Evolutionary conservation across 2,113 vertebrate species (phyloP).

Genomic region (Struthidea cinerea): DNA sequence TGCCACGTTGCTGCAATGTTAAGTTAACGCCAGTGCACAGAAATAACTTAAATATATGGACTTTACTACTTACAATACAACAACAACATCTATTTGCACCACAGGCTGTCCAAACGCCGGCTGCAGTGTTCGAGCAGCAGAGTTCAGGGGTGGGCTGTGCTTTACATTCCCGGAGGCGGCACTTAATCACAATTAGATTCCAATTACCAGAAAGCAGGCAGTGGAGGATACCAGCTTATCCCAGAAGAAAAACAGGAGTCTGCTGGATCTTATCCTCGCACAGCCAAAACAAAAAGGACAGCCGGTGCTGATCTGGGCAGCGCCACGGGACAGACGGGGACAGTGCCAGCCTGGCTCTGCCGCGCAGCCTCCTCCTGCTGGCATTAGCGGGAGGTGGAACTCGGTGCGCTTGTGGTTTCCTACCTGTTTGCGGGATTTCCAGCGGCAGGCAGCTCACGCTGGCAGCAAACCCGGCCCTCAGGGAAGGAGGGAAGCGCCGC

Average conservation of each 20-base stretch:
- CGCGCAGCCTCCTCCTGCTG: background rate
- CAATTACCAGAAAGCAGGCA: background rate
- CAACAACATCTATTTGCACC: background rate
- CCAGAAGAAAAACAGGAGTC: background rate
- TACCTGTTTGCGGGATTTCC: background rate
- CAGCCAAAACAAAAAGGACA: constrained; percentile 43
- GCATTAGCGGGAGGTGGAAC: background rate
- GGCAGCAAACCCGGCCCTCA: background rate
- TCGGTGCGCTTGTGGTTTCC: background rate
- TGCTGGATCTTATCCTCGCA: background rate
- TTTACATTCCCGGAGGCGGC: background rate
- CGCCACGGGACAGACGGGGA: background rate
- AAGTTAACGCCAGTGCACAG: background rate
- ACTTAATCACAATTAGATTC: background rate
- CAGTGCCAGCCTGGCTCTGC: background rate
- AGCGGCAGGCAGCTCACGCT: background rate
- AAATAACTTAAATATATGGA: background rate
- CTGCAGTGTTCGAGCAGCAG: background rate
- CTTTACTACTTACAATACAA: background rate
- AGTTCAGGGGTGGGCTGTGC: background rate
- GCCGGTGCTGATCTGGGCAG: background rate
- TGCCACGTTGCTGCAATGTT: background rate
- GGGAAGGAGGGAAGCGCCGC: background rate
- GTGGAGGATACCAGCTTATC: background rate
- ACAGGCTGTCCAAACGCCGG: background rate